phyloP scores from a whole-genome alignment of 2,888 invertebrate species.

The Synergus itoensis region DNA sequence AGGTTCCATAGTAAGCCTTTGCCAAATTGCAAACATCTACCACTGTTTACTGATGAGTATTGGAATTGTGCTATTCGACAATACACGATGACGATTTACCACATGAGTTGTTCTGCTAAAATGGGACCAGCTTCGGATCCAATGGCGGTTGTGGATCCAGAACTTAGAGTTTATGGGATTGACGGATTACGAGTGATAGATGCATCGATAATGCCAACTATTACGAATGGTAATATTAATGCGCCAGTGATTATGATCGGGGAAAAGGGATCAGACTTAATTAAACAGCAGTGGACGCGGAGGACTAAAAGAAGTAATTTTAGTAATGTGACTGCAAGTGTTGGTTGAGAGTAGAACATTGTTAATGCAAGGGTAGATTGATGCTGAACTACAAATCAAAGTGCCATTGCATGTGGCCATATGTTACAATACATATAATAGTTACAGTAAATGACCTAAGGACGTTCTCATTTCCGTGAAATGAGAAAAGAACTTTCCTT shows the following conservation, averaged over 20 bases:
- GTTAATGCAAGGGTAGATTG: background rate
- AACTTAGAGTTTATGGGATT: conserved; percentile 87
- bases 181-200: conserved; percentile 90
- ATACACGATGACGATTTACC: conserved; percentile 93
- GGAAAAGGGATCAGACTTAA: conserved; percentile 91
- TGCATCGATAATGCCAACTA: conserved; percentile 92
- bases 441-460: background rate
- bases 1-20: conserved; percentile 86
- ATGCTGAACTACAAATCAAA: conserved; percentile 2
- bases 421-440: background rate
- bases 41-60: conserved; percentile 89
- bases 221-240: conserved; percentile 92
- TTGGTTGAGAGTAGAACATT: background rate
- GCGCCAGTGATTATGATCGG: conserved; percentile 93
- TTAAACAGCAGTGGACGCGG: conserved; percentile 85
- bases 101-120: conserved; percentile 90
- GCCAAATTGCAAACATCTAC: conserved; percentile 91
- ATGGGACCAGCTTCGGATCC: conserved; percentile 90
- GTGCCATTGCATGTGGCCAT: conserved; percentile 28
- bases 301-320: conserved; percentile 55
- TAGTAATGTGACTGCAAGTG: conserved; percentile 42
- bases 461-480: background rate
- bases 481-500: conserved; percentile 3
- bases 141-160: conserved; percentile 89
- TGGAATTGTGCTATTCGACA: conserved; percentile 92